phyloP scores from a whole-genome alignment of 1,140 invertebrate species.

The Ectropis grisescens region DNA sequence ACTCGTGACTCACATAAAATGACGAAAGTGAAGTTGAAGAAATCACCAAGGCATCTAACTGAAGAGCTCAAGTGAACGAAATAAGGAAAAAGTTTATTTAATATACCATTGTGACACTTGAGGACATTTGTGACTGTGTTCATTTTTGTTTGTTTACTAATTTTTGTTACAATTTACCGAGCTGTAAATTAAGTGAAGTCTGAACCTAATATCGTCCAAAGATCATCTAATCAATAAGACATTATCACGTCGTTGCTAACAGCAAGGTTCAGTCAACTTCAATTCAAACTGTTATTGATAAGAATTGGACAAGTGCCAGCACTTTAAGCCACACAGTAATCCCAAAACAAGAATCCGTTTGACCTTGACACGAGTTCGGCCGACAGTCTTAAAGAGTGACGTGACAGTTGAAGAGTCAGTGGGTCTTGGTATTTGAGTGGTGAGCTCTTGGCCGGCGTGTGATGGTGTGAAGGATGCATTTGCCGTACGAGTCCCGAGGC shows the following conservation, averaged over 20 bases:
- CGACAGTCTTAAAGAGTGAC: constrained; percentile 8
- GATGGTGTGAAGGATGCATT: constrained; percentile 56
- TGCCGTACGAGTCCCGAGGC: constrained; percentile 57
- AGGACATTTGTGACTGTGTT: constrained; percentile 4
- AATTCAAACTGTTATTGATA: no score
- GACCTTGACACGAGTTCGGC: constrained; percentile 14
- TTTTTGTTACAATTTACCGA: no score
- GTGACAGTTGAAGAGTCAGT: constrained; percentile 9
- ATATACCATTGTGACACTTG: constrained; percentile 17
- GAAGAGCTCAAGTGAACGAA: no score
- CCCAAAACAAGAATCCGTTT: no score
- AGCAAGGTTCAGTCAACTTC: constrained; percentile 1
- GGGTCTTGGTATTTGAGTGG: not conserved
- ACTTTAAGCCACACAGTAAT: no score
- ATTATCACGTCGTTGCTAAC: constrained; percentile 7
- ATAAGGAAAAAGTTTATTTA: no score
- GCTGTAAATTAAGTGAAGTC: no score
- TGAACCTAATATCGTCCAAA: constrained; percentile 18
- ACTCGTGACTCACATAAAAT: constrained; percentile 60
- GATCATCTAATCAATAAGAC: constrained; percentile 11
- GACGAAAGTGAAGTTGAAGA: constrained; percentile 67
- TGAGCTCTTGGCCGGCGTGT: constrained; percentile 9
- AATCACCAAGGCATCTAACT: constrained; percentile 5
- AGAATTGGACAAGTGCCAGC: no score
- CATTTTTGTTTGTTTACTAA: constrained; percentile 2